Percentiles rank a stretch among this genome's conserved stretches.
These are phyloP conservation scores for Lophotriccus pileatus DNA, from an alignment of 2,797 vertebrate species.

Conservation along the genomic window DNA sequence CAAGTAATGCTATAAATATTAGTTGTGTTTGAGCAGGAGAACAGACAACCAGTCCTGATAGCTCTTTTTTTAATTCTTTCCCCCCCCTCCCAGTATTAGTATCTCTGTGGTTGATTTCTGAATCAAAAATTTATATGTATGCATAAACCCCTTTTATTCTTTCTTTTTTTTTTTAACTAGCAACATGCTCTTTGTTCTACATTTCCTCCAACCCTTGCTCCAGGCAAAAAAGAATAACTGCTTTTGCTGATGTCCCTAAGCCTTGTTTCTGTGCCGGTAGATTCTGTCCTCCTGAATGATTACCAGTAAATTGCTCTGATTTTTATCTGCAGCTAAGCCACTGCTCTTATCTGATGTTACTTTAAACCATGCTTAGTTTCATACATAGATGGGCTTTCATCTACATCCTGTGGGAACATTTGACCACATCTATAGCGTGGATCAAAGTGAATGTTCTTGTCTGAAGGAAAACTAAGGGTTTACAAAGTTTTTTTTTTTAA, in stretches of 20 bases:
- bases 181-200: background rate
- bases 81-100: rapidly evolving
- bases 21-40: background rate
- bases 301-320: slow-evolving; percentile 26
- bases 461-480: background rate
- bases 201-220: background rate
- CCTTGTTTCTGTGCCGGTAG: background rate
- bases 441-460: background rate
- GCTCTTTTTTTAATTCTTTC: background rate
- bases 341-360: background rate
- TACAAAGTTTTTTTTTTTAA: too few species aligned
- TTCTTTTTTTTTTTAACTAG: background rate
- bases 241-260: background rate
- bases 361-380: background rate
- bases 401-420: background rate
- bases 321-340: background rate
- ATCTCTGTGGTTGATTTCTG: background rate
- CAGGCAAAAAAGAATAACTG: background rate
- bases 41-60: background rate
- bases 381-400: background rate
- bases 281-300: background rate
- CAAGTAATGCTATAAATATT: background rate
- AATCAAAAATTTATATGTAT: background rate
- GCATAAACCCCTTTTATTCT: too few species aligned
- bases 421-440: background rate